Conservation (phyloP, 1,140 invertebrate genomes). For the Himalopsyche phryganea region DNA sequence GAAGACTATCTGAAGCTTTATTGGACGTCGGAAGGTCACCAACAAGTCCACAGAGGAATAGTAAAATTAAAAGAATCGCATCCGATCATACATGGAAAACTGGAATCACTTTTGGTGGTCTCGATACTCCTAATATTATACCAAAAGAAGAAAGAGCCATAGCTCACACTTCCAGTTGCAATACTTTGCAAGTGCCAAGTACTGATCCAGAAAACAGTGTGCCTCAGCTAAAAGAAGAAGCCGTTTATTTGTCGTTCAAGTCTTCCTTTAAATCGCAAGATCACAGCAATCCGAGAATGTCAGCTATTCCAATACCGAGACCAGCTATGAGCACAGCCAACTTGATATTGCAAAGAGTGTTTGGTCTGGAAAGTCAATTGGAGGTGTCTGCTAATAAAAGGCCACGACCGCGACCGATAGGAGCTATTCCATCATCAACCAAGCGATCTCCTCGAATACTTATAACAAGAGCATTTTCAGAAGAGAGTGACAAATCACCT, state of each 20-base stretch:
- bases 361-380: conserved; percentile 43
- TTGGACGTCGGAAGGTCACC: conserved; percentile 48
- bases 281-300: conserved; percentile 36
- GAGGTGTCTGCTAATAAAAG: conserved; percentile 14
- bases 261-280: conserved; percentile 32
- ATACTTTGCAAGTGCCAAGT: conserved; percentile 52
- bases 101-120: conserved; percentile 25
- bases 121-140: conserved; percentile 21
- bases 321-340: conserved; percentile 47
- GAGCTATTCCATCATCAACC: conserved; percentile 44
- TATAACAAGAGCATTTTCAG: conserved; percentile 67
- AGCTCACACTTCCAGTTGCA: conserved; percentile 47
- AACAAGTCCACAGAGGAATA: conserved; percentile 37
- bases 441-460: conserved; percentile 63
- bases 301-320: conserved; percentile 46
- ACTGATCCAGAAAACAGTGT: conserved; percentile 34
- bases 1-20: conserved; percentile 64
- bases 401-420: conserved; percentile 22
- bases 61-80: conserved; percentile 46
- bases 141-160: conserved; percentile 44
- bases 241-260: conserved; percentile 37
- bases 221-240: conserved; percentile 41
- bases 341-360: conserved; percentile 53
- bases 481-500: conserved; percentile 59
- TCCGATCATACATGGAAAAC: conserved; percentile 44